Conservation (phyloP, 2,888 invertebrate species). For the Drosophila hamatofila region DNA sequence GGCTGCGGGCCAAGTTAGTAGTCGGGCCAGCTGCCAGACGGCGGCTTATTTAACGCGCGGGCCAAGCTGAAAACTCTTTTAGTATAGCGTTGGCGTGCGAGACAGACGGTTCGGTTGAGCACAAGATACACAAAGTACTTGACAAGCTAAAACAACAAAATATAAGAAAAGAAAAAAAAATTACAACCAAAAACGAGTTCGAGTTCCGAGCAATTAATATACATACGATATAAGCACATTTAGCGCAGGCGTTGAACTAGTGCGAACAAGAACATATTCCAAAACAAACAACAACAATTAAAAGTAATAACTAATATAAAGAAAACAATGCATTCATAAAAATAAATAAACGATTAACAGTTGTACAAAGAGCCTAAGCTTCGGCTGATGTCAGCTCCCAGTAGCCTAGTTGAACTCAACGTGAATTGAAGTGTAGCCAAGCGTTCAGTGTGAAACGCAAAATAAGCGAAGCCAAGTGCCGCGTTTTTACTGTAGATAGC, state of each 20-base stretch:
- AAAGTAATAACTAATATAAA: constrained; percentile 52
- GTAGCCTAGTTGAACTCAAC: constrained; percentile 54
- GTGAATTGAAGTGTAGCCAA: constrained; percentile 70
- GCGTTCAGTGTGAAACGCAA: constrained; percentile 75
- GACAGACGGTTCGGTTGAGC: constrained; percentile 78
- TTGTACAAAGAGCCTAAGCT: constrained; percentile 26
- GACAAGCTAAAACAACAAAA: constrained; percentile 33
- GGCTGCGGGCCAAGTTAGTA: constrained; percentile 52
- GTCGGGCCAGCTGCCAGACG: constrained; percentile 66
- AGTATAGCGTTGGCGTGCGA: constrained; percentile 85
- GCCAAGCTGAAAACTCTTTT: constrained; percentile 78
- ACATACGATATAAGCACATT: constrained; percentile 51
- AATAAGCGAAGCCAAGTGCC: constrained; percentile 53
- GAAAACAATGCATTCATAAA: constrained; percentile 24
- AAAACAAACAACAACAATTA: constrained; percentile 6
- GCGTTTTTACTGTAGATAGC: constrained; percentile 20
- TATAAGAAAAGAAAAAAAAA: constrained; percentile 1
- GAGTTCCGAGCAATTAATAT: constrained; percentile 48
- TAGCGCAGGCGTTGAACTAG: constrained; percentile 64
- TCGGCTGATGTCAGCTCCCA: constrained; percentile 70
- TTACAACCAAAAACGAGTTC: constrained; percentile 50
- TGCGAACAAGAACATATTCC: constrained; percentile 34
- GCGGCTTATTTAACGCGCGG: constrained; percentile 81
- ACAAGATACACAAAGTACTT: constrained; percentile 57
- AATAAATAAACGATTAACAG: constrained; percentile 49